Base-by-base conservation (phyloP, 2,888 invertebrate genomes). In the Sesamia inferens region DNA sequence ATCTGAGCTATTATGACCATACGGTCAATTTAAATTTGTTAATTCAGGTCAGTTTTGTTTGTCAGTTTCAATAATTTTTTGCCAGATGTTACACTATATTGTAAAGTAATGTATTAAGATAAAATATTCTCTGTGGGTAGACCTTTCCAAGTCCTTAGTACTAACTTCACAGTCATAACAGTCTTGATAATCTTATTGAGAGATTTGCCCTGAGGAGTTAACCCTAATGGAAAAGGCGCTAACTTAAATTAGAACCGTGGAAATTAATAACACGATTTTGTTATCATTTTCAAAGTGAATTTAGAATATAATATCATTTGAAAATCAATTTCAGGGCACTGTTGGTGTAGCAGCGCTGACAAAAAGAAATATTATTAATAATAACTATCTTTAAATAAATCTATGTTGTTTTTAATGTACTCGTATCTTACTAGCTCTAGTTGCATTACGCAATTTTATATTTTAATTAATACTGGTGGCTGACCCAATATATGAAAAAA, bases 111-210 rank as follows among this genome's bases (percentile, higher is more conserved):
- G 10, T 31, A 57, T 10, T 14, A n/a, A 48, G 31, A 69, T 58
- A 58, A 74, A 57, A 58, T 74, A 44, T 71, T 19, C 31, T 4
- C n/a, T 48, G 42, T 44, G 11, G 47, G 16, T 48, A 57, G 22
- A 31, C 31, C 1, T 42, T 19, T 14, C 54, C 51, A 65, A 79
- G 14, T 74, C 74, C 47, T 39, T 19, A 48, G 58, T 47, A 63
- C n/a, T 70, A 82, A 79, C 64, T 82, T 78, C 31, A 31, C 31
- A 69, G 69, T 69, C 66, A 79, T 74, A 80, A 69, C 79, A 73
- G 73, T 79, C 74, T 69, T 42, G 51, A 67, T 72, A 79, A 82
- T 82, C 73, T 63, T 57, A 64, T 70, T 79, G 58, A 8, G 6
- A 14, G 44, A 70, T 68, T 66, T 63, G 19, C 69, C 80, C 59